Percentiles rank a stretch among this genome's conserved stretches.
Conservation (phyloP, 2,888 invertebrate genomes). For the Pollenia labialis region DNA sequence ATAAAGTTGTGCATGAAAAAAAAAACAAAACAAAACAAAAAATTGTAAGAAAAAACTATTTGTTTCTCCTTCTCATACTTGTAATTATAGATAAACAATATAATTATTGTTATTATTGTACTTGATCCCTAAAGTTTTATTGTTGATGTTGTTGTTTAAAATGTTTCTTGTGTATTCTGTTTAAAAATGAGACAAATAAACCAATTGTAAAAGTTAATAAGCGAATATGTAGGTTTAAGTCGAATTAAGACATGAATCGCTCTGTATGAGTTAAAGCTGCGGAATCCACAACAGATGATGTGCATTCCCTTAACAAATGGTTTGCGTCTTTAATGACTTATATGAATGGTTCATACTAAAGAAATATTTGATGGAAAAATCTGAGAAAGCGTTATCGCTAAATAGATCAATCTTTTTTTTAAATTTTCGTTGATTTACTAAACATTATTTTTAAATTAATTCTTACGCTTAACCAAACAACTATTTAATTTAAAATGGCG, state of each 20-base stretch:
- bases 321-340: no score
- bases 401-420: no score
- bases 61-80: slow-evolving; percentile 49
- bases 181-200: neutral
- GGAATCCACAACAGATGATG: no score
- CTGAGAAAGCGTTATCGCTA: no score
- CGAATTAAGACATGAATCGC: neutral
- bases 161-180: neutral
- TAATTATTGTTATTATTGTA: slow-evolving; percentile 65
- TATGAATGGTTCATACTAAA: no score
- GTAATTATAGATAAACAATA: slow-evolving; percentile 67
- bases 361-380: no score
- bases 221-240: slow-evolving; percentile 2
- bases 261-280: no score
- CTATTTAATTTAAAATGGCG: no score
- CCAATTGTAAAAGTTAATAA: slow-evolving; percentile 38
- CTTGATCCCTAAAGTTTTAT: slow-evolving; percentile 57
- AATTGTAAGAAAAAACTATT: neutral
- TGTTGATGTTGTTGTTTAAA: neutral
- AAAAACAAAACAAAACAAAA: neutral
- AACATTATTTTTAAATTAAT: no score
- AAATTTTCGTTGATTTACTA: no score
- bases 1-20: neutral
- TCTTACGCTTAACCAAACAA: no score
- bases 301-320: no score